Evolutionary conservation across 2,888 invertebrate species (phyloP).

Genomic region (Folsomia manolachei): DNA sequence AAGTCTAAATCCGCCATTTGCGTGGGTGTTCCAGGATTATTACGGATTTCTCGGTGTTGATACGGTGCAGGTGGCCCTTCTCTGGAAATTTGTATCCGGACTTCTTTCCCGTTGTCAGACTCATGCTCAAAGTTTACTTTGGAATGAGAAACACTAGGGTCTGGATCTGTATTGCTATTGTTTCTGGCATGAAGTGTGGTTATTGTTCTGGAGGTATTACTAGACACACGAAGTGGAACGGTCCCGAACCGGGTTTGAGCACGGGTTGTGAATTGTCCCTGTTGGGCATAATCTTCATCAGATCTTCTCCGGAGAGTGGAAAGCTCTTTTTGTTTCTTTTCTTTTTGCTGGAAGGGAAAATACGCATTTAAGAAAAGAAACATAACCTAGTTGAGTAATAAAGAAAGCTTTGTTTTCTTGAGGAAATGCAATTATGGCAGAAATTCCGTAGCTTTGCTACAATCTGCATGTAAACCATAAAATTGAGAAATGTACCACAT

Average conservation of each 20-base stretch:
- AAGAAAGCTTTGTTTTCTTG: background rate
- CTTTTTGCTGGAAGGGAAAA: constrained; percentile 5
- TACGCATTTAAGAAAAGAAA: background rate
- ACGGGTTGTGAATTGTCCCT: no score
- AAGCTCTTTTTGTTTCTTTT: background rate
- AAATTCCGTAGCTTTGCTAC: background rate
- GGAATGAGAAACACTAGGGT: no score
- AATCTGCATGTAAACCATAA: background rate
- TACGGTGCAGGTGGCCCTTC: background rate
- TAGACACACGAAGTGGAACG: background rate
- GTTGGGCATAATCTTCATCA: constrained; percentile 3
- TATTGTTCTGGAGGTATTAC: background rate
- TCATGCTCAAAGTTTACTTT: background rate
- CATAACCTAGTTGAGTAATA: background rate
- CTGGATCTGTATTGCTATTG: background rate
- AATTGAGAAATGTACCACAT: no score
- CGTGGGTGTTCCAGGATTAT: background rate
- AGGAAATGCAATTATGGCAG: background rate
- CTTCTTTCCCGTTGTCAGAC: background rate
- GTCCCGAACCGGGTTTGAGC: background rate
- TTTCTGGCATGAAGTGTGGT: no score
- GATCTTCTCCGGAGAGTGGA: background rate
- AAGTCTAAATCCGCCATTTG: background rate
- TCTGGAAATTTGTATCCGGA: background rate
- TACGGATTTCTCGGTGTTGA: background rate